Conservation (phyloP, 1,140 invertebrate genomes). For the Acromyrmex echinatior region DNA sequence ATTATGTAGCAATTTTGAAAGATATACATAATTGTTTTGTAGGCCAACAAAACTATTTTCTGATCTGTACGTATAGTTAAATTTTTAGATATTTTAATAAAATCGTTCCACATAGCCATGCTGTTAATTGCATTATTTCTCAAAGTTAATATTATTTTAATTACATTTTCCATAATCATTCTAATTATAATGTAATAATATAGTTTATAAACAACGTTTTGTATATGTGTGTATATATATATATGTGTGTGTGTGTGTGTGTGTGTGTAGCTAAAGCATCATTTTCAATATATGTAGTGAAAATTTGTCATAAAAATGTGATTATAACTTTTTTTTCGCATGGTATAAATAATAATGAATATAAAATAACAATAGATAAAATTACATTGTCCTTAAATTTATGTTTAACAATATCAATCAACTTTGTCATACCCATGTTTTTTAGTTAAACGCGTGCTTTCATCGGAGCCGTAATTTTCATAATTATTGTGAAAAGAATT, state of each 20-base stretch:
- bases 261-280: too few species aligned
- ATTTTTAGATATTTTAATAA: too few species aligned
- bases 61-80: too few species aligned
- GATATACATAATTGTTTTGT: too few species aligned
- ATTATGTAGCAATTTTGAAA: too few species aligned
- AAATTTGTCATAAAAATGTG: slow-evolving; percentile 26
- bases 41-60: too few species aligned
- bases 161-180: slow-evolving; percentile 3
- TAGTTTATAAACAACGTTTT: not conserved
- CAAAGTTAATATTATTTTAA: not conserved
- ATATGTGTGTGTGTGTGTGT: too few species aligned
- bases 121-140: not conserved
- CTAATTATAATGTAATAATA: not conserved
- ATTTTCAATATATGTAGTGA: not conserved
- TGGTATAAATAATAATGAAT: not conserved
- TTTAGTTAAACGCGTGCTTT: slow-evolving; percentile 80
- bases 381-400: not conserved
- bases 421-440: slow-evolving; percentile 82
- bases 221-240: too few species aligned
- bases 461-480: slow-evolving; percentile 83
- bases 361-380: not conserved
- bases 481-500: slow-evolving; percentile 82
- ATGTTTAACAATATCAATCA: not conserved
- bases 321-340: slow-evolving; percentile 33
- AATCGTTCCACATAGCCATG: too few species aligned